Base-by-base conservation (phyloP, 2,888 invertebrate genomes). In the Podabrus alpinus region DNA sequence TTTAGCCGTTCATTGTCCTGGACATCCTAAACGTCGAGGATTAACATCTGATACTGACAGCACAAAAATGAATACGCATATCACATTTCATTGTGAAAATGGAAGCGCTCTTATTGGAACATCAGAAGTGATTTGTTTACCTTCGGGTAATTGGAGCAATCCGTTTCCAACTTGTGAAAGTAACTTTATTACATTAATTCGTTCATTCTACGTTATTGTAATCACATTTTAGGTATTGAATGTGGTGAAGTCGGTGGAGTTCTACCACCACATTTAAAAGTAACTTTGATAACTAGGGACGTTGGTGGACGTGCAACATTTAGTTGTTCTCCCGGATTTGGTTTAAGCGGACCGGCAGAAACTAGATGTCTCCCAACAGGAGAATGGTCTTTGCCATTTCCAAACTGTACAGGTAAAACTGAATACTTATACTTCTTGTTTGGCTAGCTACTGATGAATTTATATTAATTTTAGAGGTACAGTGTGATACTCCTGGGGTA, bases 81-180 rank as follows among this genome's bases (percentile, higher is more conserved):
- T 95, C 66, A 89, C 90, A 75, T 93, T 95, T 86, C 91, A 92
- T 24, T 96, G 95, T 84, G 91, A 92, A 13, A 94, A 95, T 82
- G 95, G 95, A 2, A 95, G 95, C 84, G 92, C 94, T 0, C 88
- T 96, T 61, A 92, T 95, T 71, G 96, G 96, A 4, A 90, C 94
- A 2, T 91, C 92, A 3, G 92, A 93, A 82, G 90, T 95, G 24
- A 86, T 89, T 66, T 96, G 96, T 85, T 87, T 94, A n/a, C 94
- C 95, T 0, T 94, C 94, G 16, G 95, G 95, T 21, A 95, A 95
- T 85, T 96, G 96, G 96, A 95, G 94, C 81, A 92, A 93, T 0
- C 93, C 94, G 2, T 88, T 94, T 77, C 95, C 95, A 9, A 92
- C 94, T 64, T 95, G 95, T 86, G 94, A 94, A 87, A 94, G 94